A percentile compares a stretch with the other conserved stretches of the same genome.
These are phyloP conservation scores for Vannuccia rotundouncinata DNA, from an alignment of 2,888 invertebrate genomes.

Conservation along the genomic window DNA sequence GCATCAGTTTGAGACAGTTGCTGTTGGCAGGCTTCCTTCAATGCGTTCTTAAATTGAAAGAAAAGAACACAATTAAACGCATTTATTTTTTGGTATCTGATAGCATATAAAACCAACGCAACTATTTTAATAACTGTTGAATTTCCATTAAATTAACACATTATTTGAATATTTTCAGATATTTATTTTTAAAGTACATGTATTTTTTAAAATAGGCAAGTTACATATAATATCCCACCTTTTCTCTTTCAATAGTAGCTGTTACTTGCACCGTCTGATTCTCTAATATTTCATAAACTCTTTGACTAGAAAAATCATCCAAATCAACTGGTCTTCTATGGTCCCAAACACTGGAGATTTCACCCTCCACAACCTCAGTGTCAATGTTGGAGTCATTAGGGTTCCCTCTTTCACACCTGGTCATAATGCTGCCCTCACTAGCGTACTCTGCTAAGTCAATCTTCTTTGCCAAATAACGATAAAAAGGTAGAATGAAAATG, in stretches of 20 bases:
- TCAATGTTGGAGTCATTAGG: constrained; percentile 43
- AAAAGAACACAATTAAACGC: neutral
- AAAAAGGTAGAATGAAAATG: constrained; percentile 48
- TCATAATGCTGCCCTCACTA: constrained; percentile 52
- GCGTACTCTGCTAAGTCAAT: constrained; percentile 54
- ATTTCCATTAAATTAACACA: too few species aligned
- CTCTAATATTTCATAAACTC: constrained; percentile 50
- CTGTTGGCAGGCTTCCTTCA: constrained; percentile 50
- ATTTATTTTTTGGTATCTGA: neutral
- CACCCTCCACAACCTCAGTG: neutral
- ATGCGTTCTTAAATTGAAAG: constrained; percentile 41
- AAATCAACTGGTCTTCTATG: constrained; percentile 51
- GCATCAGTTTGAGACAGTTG: constrained; percentile 51
- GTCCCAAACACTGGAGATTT: constrained; percentile 54
- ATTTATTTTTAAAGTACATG: too few species aligned
- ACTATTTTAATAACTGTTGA: too few species aligned
- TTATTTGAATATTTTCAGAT: too few species aligned
- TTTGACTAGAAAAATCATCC: constrained; percentile 49
- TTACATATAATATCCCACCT: too few species aligned
- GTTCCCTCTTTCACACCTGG: constrained; percentile 49
- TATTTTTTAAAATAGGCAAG: too few species aligned
- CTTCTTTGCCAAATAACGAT: constrained; percentile 45
- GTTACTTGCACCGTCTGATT: constrained; percentile 49
- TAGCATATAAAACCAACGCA: too few species aligned
- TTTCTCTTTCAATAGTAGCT: constrained; percentile 49